Evolutionary conservation across 2,888 invertebrate genomes (phyloP).

Genomic region (Pteria penguin): DNA sequence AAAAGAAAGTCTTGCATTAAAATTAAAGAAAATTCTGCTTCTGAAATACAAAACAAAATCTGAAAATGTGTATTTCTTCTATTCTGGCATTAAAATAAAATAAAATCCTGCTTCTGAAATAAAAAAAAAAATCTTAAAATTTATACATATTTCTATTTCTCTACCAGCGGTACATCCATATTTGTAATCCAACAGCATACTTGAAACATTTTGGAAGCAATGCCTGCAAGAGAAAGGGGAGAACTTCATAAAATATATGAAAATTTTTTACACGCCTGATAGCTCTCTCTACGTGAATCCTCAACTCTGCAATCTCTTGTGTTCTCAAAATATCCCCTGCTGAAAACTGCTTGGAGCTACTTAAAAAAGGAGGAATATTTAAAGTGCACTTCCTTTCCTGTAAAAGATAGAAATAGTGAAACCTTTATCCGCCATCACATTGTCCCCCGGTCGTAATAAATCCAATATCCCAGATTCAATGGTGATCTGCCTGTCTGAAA

Average conservation of each 20-base stretch:
- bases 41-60: too few species aligned
- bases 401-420: too few species aligned
- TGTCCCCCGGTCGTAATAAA: not conserved
- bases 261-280: constrained; percentile 13
- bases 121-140: too few species aligned
- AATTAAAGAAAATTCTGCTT: too few species aligned
- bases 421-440: too few species aligned
- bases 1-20: too few species aligned
- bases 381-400: too few species aligned
- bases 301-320: constrained; percentile 19
- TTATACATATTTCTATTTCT: too few species aligned
- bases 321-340: constrained; percentile 29
- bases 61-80: too few species aligned
- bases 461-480: constrained; percentile 4
- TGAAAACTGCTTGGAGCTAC: constrained; percentile 16
- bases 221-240: constrained; percentile 27
- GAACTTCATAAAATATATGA: constrained; percentile 23
- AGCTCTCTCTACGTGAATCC: too few species aligned
- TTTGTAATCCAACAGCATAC: constrained; percentile 19
- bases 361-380: constrained; percentile 26
- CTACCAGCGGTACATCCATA: constrained; percentile 22
- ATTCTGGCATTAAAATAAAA: too few species aligned
- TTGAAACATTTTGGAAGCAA: constrained; percentile 21
- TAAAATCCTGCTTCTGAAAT: too few species aligned
- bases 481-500: not conserved